Evolutionary conservation across 2,113 vertebrate genomes (phyloP).

Genomic region (Ophthalmotilapia sp.): DNA sequence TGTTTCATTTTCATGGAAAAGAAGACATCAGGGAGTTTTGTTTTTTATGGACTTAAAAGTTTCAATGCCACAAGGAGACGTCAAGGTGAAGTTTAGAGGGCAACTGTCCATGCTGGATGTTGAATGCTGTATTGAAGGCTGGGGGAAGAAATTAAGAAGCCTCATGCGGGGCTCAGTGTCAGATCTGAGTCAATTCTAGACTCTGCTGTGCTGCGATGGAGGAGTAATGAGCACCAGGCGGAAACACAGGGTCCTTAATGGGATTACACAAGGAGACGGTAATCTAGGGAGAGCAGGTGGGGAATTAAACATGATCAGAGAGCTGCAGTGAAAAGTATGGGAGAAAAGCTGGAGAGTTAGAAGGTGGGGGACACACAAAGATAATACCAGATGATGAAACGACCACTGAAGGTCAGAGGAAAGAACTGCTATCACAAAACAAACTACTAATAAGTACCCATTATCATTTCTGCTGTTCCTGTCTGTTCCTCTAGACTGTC

Average conservation of each 20-base stretch:
- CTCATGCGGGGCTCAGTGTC: constrained; percentile 11
- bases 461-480: neutral
- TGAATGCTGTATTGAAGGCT: neutral
- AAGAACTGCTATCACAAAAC: neutral
- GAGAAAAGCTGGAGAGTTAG: neutral
- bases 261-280: constrained; percentile 66
- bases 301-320: constrained; percentile 68
- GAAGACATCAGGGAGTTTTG: neutral
- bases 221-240: constrained; percentile 48
- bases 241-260: constrained; percentile 62
- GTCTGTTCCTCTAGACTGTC: neutral
- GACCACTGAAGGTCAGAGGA: neutral
- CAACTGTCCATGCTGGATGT: neutral
- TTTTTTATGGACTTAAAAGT: neutral
- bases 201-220: constrained; percentile 2
- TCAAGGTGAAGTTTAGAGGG: neutral
- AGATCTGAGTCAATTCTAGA: constrained; percentile 36
- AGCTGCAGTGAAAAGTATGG: constrained; percentile 23
- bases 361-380: neutral
- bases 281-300: constrained; percentile 66
- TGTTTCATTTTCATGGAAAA: neutral
- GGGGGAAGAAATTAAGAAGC: neutral
- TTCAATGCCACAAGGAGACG: neutral
- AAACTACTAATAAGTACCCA: neutral
- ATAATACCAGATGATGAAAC: neutral